Evolutionary conservation across 2,888 invertebrate genomes (phyloP), one percentile per base, ranked within the genome.

Genomic region (Lymantria dispar): DNA sequence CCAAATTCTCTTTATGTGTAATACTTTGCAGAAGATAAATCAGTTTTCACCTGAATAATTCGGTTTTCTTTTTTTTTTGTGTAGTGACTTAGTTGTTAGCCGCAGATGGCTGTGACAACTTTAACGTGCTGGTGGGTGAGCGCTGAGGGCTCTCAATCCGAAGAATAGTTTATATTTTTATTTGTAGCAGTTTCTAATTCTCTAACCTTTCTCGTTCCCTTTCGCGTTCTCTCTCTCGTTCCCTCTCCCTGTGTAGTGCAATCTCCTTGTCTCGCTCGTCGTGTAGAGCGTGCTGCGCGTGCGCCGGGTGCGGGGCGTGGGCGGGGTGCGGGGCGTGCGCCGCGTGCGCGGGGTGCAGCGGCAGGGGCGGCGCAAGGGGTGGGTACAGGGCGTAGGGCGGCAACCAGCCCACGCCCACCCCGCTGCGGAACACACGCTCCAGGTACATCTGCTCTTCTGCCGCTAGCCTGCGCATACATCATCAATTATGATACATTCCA

Each of bases 391-490:
- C 87, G 78, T 89, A 89, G 7, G 92, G 92, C n/a, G 87, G 90
- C 68, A 87, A 77, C 93, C 93, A 90, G 83, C 93, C 72, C 78
- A 86, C 87, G 69, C 78, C 92, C 57, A 82, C 80, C 52, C 87
- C 87, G 85, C 92, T 91, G 56, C 93, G 93, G 66, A 94, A 92
- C 62, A 94, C 92, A 66, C 97, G 94, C 83, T 98, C 98, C 81
- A 98, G 92, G 91, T 98, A 96, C 85, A 98, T 92, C 74, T 97
- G 97, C 85, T 98, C 98, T 76, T 96, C 96, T 58, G 93, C 77
- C 70, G 92, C 78, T 79, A 92, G 74, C 87, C 93, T 83, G 30
- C 22, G n/a, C 22, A 22, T 22, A 41, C 33, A 14, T 41, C 31
- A 29, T 7, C n/a, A 11, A n/a, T 9, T 29, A n/a, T 12, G 8